A percentile compares a stretch with the other conserved stretches of the same genome.
phyloP scores from a whole-genome alignment of 2,888 invertebrate genomes.

The Cephus pulcher region DNA sequence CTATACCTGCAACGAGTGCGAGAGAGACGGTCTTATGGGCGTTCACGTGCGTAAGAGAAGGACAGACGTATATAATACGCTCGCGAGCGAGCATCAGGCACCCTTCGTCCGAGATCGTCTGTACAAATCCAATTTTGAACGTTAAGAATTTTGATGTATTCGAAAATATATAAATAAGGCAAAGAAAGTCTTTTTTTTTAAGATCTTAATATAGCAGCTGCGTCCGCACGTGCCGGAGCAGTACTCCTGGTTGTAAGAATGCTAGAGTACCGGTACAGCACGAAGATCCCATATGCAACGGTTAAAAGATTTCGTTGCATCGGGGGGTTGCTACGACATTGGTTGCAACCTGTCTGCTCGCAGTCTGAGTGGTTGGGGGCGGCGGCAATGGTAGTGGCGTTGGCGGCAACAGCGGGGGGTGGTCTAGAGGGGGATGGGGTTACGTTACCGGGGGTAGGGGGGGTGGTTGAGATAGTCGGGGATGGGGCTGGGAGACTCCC shows the following conservation, averaged over 20 bases:
- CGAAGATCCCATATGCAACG: slow-evolving; percentile 26
- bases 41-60: not conserved
- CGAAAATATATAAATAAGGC: not conserved
- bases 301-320: slow-evolving; percentile 59
- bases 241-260: not conserved
- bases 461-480: slow-evolving; percentile 32
- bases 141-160: not conserved
- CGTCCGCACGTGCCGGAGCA: not conserved
- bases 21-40: not conserved
- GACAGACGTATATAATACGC: not conserved
- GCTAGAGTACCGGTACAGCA: not conserved
- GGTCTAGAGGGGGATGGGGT: not conserved
- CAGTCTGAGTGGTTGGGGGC: slow-evolving; percentile 51
- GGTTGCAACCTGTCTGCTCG: slow-evolving; percentile 60
- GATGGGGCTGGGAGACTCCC: slow-evolving; percentile 54
- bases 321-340: slow-evolving; percentile 55
- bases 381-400: slow-evolving; percentile 23
- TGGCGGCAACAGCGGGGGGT: slow-evolving; percentile 22
- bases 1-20: not conserved
- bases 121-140: not conserved
- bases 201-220: not conserved
- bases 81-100: not conserved
- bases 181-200: not conserved
- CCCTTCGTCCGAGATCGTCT: not conserved
- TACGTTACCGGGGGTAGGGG: slow-evolving; percentile 2